Conservation (phyloP, 2,888 invertebrate species). For the Enchytraeus crypticus region DNA sequence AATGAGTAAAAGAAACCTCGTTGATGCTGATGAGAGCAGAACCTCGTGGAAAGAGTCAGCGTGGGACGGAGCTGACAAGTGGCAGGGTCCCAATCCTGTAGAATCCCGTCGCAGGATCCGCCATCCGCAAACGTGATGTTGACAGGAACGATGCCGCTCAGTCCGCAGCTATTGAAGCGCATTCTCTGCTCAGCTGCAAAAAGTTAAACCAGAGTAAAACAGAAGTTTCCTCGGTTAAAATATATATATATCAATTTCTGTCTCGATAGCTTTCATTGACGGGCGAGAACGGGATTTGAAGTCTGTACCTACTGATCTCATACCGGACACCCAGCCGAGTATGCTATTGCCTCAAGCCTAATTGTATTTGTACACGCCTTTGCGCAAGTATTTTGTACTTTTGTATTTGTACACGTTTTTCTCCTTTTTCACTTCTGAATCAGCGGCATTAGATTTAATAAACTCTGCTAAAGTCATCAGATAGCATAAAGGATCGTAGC, state of each 20-base stretch:
- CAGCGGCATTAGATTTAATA: no score
- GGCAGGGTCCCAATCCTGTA: conserved; percentile 14
- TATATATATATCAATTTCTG: background rate
- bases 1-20: background rate
- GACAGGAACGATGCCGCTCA: conserved; percentile 10
- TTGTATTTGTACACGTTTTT: no score
- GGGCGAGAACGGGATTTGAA: no score
- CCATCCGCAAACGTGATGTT: conserved; percentile 9
- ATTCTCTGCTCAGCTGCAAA: conserved; percentile 3
- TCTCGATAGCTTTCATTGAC: background rate
- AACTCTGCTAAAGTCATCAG: no score
- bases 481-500: no score
- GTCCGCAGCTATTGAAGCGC: conserved; percentile 8
- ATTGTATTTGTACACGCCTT: no score
- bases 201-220: background rate
- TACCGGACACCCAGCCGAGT: no score
- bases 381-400: no score
- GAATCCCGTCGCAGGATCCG: conserved; percentile 10
- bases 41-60: conserved; percentile 6
- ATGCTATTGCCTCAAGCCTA: no score
- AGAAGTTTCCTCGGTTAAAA: background rate
- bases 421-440: no score
- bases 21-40: background rate
- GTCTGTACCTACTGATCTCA: no score
- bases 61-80: conserved; percentile 10